These are phyloP conservation scores for Ylistrum balloti DNA, from an alignment of 1,140 invertebrate species.

Conservation along the genomic window DNA sequence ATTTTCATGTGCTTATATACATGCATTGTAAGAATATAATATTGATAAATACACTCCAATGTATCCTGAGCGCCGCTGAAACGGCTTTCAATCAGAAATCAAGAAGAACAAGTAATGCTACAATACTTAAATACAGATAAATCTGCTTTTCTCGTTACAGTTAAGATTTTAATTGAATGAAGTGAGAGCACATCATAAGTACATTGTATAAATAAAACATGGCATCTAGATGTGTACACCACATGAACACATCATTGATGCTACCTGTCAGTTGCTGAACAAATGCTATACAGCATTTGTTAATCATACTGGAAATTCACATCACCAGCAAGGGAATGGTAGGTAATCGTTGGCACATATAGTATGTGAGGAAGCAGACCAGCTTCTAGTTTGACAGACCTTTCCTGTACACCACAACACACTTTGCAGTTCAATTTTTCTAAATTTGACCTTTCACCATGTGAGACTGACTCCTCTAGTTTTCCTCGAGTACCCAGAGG, in stretches of 20 bases:
- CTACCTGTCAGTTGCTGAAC: background rate
- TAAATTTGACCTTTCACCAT: background rate
- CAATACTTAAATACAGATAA: background rate
- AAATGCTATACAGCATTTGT: background rate
- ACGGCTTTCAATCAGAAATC: background rate
- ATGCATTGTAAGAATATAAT: constrained; percentile 18
- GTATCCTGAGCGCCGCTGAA: background rate
- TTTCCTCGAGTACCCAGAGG: background rate
- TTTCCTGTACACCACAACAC: background rate
- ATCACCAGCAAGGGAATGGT: background rate
- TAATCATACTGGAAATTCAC: background rate
- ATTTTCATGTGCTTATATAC: constrained; percentile 27
- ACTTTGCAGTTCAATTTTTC: background rate
- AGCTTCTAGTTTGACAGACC: background rate
- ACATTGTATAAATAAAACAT: background rate
- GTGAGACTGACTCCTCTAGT: constrained; percentile 10
- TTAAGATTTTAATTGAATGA: background rate
- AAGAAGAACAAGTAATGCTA: background rate
- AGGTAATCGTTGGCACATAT: background rate
- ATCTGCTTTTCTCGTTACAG: background rate
- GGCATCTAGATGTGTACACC: background rate
- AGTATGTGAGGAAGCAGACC: background rate
- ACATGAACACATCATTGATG: background rate
- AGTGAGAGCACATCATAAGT: background rate
- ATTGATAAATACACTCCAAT: background rate